A percentile compares a stretch with the other conserved stretches of the same genome.
phyloP scores from a whole-genome alignment of 2,797 vertebrate species.

The Sorex maritimensis region DNA sequence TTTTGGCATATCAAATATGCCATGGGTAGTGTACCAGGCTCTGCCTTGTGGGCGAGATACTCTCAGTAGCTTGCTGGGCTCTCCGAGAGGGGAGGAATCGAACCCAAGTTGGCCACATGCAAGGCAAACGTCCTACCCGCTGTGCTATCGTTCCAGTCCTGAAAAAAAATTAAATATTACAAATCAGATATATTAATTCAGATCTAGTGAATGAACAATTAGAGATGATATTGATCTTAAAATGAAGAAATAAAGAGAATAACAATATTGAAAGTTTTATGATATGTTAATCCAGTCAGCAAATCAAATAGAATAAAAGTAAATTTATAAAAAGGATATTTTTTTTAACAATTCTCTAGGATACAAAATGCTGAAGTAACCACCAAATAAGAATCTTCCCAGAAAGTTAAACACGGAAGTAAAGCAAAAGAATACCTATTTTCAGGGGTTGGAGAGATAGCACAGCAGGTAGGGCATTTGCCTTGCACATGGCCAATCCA shows the following conservation, averaged over 20 bases:
- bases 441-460: not conserved
- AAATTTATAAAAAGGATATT: not conserved
- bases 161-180: too few relatives aligned
- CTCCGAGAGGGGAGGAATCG: too few relatives aligned
- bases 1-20: too few relatives aligned
- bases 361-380: not conserved
- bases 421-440: not conserved
- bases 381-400: not conserved
- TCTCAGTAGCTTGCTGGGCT: too few relatives aligned
- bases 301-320: not conserved
- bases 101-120: too few relatives aligned
- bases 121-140: too few relatives aligned
- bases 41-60: too few relatives aligned
- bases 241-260: not conserved
- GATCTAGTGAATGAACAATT: not conserved
- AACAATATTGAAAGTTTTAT: not conserved
- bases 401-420: not conserved
- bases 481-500: too few relatives aligned
- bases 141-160: too few relatives aligned
- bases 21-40: too few relatives aligned
- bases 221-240: not conserved
- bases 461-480: too few relatives aligned
- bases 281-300: not conserved
- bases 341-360: conserved; percentile 1
- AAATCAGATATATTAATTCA: not conserved